Percentiles rank a stretch among this genome's conserved stretches.
phyloP scores from a whole-genome alignment of 1,140 invertebrate genomes.

The Macrobrachium rosenbergii region DNA sequence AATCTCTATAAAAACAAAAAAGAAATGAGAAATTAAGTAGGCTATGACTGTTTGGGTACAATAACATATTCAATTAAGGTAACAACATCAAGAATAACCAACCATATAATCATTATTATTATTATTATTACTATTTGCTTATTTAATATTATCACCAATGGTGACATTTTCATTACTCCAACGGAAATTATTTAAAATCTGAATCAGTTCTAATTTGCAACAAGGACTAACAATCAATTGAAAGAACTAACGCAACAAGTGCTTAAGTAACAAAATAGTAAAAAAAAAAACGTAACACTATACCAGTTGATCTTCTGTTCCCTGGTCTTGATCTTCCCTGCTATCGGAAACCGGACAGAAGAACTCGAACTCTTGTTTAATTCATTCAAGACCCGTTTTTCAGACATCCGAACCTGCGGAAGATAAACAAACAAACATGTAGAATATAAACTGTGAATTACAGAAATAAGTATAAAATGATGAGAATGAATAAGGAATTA shows the following conservation, averaged over 20 bases:
- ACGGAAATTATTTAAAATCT: no score
- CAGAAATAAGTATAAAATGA: no score
- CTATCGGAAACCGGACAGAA: constrained; percentile 37
- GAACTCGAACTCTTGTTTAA: constrained; percentile 41
- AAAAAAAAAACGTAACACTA: background rate
- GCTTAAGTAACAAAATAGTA: background rate
- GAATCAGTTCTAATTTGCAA: no score
- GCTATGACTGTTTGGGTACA: no score
- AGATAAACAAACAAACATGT: constrained; percentile 53
- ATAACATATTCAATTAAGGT: no score
- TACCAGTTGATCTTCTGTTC: constrained; percentile 58
- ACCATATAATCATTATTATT: no score
- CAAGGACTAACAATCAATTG: background rate
- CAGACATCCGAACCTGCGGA: constrained; percentile 56
- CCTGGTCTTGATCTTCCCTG: constrained; percentile 43
- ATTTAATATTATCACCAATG: background rate
- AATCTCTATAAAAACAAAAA: no score
- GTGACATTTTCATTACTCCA: no score
- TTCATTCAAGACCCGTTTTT: constrained; percentile 52
- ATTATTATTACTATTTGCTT: no score
- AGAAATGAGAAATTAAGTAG: no score
- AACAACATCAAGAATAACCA: no score
- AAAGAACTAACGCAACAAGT: background rate
- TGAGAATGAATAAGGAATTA: no score
- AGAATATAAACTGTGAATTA: background rate